Evolutionary conservation across 1,140 invertebrate genomes (phyloP).

Genomic region (Helicoverpa zea): DNA sequence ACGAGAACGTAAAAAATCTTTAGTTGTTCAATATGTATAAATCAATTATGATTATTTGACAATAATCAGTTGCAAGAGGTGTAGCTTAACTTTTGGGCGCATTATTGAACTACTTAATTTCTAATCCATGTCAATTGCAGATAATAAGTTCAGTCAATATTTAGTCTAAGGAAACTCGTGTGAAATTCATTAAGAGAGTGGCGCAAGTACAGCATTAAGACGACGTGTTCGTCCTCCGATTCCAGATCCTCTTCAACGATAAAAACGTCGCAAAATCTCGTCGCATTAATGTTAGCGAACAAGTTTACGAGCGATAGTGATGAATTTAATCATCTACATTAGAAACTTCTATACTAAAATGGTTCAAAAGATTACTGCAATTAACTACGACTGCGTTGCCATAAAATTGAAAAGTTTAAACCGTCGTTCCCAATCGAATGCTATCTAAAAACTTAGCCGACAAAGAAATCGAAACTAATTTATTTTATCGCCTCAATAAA

Average conservation of each 20-base stretch:
- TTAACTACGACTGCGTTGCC: conserved; percentile 29
- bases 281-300: conserved; percentile 14
- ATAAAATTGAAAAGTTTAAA: conserved; percentile 43
- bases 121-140: neutral
- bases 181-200: conserved; percentile 24
- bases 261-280: conserved; percentile 32
- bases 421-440: neutral
- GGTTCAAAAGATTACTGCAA: conserved; percentile 23
- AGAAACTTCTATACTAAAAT: conserved; percentile 24
- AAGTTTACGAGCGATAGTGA: conserved; percentile 37
- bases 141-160: neutral
- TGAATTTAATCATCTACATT: conserved; percentile 33
- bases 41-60: too few relatives aligned
- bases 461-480: conserved; percentile 33
- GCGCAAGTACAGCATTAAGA: neutral
- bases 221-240: conserved; percentile 23
- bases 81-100: too few relatives aligned
- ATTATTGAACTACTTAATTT: neutral
- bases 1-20: too few relatives aligned
- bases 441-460: conserved; percentile 30
- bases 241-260: conserved; percentile 26
- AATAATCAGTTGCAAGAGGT: too few relatives aligned
- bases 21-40: too few relatives aligned
- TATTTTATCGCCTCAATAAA: conserved; percentile 30
- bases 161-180: neutral